Conservation (phyloP, 92 coral and sea anemone genomes). For the Actinostola sp. region DNA sequence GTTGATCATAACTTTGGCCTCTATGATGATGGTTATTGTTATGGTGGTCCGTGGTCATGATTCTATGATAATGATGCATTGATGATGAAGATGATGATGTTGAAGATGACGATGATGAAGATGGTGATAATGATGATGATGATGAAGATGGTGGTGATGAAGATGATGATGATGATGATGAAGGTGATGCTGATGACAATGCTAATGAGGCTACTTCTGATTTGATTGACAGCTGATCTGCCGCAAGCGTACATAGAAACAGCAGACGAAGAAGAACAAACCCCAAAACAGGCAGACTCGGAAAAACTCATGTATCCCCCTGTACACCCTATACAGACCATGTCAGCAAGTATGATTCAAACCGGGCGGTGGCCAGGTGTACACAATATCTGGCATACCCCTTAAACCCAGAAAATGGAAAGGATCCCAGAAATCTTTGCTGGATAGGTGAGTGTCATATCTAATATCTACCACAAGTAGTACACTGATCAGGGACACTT, state of each 20-base stretch:
- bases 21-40: too few relatives aligned
- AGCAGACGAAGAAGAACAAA: constrained; percentile 65
- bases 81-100: too few relatives aligned
- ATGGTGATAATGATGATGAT: not conserved
- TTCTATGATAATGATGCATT: too few relatives aligned
- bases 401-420: constrained; percentile 79
- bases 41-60: too few relatives aligned
- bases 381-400: constrained; percentile 68
- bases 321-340: constrained; percentile 70
- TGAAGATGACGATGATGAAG: not conserved
- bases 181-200: not conserved
- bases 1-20: too few relatives aligned
- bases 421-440: constrained; percentile 79
- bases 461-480: too few relatives aligned
- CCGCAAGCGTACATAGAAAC: constrained; percentile 58
- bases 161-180: not conserved
- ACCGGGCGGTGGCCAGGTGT: constrained; percentile 74
- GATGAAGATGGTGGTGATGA: not conserved
- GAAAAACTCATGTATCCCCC: constrained; percentile 67
- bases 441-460: constrained; percentile 64
- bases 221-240: constrained; percentile 59
- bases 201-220: not conserved
- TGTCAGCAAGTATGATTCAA: constrained; percentile 88
- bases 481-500: too few relatives aligned
- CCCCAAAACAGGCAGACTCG: constrained; percentile 58